These are phyloP conservation scores for Dynastes hyllus DNA, from an alignment of 2,888 invertebrate genomes.

Conservation along the genomic window DNA sequence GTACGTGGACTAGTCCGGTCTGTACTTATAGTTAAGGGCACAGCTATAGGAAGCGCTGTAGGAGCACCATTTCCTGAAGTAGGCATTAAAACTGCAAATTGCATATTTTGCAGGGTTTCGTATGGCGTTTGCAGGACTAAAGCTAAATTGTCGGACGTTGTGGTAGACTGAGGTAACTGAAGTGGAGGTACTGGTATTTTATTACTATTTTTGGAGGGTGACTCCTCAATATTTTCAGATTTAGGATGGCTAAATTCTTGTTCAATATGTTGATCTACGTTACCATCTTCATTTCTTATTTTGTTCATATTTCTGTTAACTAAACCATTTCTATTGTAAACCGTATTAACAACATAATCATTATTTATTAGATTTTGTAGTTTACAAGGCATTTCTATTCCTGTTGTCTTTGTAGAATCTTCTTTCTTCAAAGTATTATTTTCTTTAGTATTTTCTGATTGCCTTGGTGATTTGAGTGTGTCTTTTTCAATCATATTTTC, in stretches of 20 bases:
- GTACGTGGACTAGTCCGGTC: slow-evolving; percentile 63
- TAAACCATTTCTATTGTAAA: slow-evolving; percentile 43
- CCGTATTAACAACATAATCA: slow-evolving; percentile 55
- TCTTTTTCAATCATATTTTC: slow-evolving; percentile 69
- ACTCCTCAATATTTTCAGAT: slow-evolving; percentile 15
- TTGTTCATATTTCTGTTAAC: slow-evolving; percentile 50
- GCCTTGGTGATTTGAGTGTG: slow-evolving; percentile 55
- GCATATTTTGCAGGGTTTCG: slow-evolving; percentile 72
- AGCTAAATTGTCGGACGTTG: slow-evolving; percentile 66
- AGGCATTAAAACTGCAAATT: slow-evolving; percentile 77
- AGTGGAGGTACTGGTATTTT: slow-evolving; percentile 46
- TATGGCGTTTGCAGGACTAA: slow-evolving; percentile 69
- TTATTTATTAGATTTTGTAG: slow-evolving; percentile 59
- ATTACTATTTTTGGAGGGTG: slow-evolving; percentile 32
- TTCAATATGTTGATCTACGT: slow-evolving; percentile 7
- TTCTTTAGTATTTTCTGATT: slow-evolving; percentile 45
- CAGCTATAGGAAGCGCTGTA: slow-evolving; percentile 62
- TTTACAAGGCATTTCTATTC: slow-evolving; percentile 31
- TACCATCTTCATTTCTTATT: slow-evolving; percentile 51
- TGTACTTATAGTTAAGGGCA: slow-evolving; percentile 62
- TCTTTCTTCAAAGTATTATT: slow-evolving; percentile 39
- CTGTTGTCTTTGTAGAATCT: not conserved
- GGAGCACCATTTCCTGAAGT: slow-evolving; percentile 64
- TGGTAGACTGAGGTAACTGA: slow-evolving; percentile 49
- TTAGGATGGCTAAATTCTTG: not conserved